A percentile compares a stretch with the other conserved stretches of the same genome.
Evolutionary conservation across 2,113 vertebrate species (phyloP).

Genomic region (Apodemus sylvaticus): DNA sequence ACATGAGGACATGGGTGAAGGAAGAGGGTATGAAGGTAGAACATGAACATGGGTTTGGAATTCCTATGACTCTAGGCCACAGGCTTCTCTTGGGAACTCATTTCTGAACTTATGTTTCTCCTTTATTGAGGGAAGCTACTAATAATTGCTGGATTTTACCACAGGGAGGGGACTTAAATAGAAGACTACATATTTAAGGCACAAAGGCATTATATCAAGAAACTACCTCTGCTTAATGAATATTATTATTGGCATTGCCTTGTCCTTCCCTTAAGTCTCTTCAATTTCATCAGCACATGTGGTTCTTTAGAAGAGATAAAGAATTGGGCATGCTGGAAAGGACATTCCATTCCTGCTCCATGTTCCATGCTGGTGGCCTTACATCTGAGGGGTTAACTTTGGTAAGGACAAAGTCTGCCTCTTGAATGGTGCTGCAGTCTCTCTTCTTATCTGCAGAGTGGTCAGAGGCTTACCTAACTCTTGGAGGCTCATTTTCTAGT

Average conservation of each 20-base stretch:
- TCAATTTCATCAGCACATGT: background rate
- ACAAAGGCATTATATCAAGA: background rate
- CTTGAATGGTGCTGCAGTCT: slow-evolving; percentile 33
- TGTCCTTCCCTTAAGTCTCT: background rate
- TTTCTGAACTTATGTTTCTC: background rate
- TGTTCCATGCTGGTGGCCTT: background rate
- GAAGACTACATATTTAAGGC: background rate
- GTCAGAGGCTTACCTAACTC: slow-evolving; percentile 57
- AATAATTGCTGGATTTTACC: background rate
- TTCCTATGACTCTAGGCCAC: background rate
- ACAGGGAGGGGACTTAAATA: background rate
- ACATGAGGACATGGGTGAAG: background rate
- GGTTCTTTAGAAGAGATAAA: slow-evolving; percentile 19
- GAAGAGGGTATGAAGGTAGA: background rate
- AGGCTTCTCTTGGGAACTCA: background rate
- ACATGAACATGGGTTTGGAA: background rate
- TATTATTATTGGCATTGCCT: background rate
- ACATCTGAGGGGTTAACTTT: background rate
- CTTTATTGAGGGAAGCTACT: background rate
- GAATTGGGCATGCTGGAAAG: background rate
- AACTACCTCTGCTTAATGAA: background rate
- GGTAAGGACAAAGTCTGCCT: slow-evolving; percentile 12
- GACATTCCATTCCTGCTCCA: background rate
- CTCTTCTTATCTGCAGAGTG: slow-evolving; percentile 36
- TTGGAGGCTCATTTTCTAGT: slow-evolving; percentile 60